Percentiles rank a stretch among this genome's conserved stretches.
These are phyloP conservation scores for Epinephelus fuscoguttatus DNA, from an alignment of 2,113 vertebrate genomes.

Conservation along the genomic window DNA sequence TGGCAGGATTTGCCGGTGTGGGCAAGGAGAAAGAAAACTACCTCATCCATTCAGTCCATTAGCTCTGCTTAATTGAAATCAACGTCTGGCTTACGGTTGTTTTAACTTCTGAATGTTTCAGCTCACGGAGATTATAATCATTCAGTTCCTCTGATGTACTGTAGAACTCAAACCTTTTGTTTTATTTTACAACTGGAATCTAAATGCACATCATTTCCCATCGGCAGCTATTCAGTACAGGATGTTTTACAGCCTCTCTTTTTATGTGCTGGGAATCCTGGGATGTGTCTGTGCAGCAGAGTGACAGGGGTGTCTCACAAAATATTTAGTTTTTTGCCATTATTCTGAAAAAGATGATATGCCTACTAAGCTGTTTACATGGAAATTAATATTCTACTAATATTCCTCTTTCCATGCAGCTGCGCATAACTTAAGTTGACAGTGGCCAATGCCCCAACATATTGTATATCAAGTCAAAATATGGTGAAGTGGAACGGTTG, in stretches of 20 bases:
- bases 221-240: not conserved
- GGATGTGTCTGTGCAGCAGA: constrained; percentile 33
- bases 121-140: constrained; percentile 23
- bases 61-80: constrained; percentile 57
- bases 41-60: constrained; percentile 48
- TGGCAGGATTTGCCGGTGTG: constrained; percentile 5
- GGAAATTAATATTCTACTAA: too few relatives aligned
- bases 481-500: too few relatives aligned
- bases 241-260: constrained; percentile 36
- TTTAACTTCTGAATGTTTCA: constrained; percentile 39
- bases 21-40: constrained; percentile 10
- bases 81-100: constrained; percentile 12
- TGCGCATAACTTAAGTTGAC: too few relatives aligned
- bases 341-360: too few relatives aligned
- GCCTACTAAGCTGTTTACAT: too few relatives aligned
- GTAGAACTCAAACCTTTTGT: not conserved
- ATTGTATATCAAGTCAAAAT: too few relatives aligned
- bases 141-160: not conserved
- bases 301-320: constrained; percentile 23
- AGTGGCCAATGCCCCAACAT: too few relatives aligned
- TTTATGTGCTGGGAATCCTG: constrained; percentile 12
- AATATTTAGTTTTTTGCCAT: too few relatives aligned
- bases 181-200: not conserved
- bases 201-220: not conserved
- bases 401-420: too few relatives aligned